These are phyloP conservation scores for Drosophila emarginata DNA, from an alignment of 2,888 invertebrate genomes.

Conservation along the genomic window DNA sequence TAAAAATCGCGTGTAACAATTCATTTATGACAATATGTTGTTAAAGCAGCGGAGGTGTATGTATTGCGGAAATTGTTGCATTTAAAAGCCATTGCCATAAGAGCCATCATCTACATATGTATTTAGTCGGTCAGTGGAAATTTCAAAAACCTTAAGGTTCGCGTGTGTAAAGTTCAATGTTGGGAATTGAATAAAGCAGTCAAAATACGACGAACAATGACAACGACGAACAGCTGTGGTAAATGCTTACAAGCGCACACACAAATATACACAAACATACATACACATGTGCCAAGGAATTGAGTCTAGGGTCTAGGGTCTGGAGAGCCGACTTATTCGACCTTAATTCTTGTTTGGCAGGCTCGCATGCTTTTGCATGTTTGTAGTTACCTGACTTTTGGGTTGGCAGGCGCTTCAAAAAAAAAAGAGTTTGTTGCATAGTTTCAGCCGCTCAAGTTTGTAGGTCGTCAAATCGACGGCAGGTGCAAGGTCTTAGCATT, in stretches of 20 bases:
- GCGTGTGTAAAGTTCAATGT: conserved; percentile 61
- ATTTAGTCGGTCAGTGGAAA: conserved; percentile 48
- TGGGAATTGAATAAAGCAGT: conserved; percentile 70
- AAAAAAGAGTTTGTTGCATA: conserved; percentile 49
- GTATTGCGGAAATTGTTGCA: conserved; percentile 30
- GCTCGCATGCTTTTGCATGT: conserved; percentile 61
- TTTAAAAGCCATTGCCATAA: conserved; percentile 10
- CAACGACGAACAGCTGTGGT: conserved; percentile 48
- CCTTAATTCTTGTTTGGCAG: conserved; percentile 72
- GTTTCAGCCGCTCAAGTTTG: conserved; percentile 59
- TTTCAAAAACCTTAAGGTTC: conserved; percentile 29
- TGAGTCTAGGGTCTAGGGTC: background rate
- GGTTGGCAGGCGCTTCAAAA: conserved; percentile 50
- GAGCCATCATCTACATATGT: background rate
- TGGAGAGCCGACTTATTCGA: conserved; percentile 25
- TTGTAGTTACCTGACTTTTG: conserved; percentile 42
- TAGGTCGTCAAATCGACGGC: conserved; percentile 52
- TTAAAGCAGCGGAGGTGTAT: conserved; percentile 28
- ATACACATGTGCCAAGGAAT: conserved; percentile 1
- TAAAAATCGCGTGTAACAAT: conserved; percentile 60
- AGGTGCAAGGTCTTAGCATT: conserved; percentile 65
- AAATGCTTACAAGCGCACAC: background rate
- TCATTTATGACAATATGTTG: conserved; percentile 61
- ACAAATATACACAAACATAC: background rate
- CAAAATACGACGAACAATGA: conserved; percentile 62